Percentiles rank a stretch among this genome's conserved stretches.
Evolutionary conservation across 1,140 invertebrate species (phyloP).

Genomic region (Atta colombica): DNA sequence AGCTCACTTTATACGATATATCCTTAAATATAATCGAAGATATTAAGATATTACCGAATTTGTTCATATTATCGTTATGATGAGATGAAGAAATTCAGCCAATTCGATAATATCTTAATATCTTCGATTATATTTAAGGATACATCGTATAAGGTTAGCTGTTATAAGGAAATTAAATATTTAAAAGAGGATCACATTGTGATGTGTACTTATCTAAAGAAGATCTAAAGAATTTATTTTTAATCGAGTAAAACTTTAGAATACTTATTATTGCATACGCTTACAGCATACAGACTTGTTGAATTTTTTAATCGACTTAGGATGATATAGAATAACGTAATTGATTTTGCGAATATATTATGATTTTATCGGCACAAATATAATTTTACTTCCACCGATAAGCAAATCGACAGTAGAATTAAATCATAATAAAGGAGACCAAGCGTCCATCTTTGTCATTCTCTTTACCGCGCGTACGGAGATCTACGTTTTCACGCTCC

Average conservation of each 20-base stretch:
- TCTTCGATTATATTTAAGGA: too few species aligned
- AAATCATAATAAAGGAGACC: slow-evolving; percentile 59
- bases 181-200: too few species aligned
- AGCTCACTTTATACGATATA: neutral
- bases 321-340: neutral
- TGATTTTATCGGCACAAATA: neutral
- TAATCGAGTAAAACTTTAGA: neutral
- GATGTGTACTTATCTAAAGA: neutral
- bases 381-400: neutral
- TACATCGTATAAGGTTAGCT: too few species aligned
- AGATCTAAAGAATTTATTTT: neutral
- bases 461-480: slow-evolving; percentile 41
- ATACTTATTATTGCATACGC: neutral
- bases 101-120: too few species aligned
- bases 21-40: neutral
- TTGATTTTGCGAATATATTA: neutral
- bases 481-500: slow-evolving; percentile 70
- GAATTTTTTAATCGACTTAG: slow-evolving; percentile 16
- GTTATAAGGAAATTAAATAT: too few species aligned
- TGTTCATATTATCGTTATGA: too few species aligned
- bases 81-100: too few species aligned
- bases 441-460: slow-evolving; percentile 48
- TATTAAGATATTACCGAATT: neutral
- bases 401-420: slow-evolving; percentile 28
- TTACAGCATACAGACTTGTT: neutral